Evolutionary conservation across 1,140 invertebrate genomes (phyloP).

Genomic region (Gonioctena quinquepunctata): DNA sequence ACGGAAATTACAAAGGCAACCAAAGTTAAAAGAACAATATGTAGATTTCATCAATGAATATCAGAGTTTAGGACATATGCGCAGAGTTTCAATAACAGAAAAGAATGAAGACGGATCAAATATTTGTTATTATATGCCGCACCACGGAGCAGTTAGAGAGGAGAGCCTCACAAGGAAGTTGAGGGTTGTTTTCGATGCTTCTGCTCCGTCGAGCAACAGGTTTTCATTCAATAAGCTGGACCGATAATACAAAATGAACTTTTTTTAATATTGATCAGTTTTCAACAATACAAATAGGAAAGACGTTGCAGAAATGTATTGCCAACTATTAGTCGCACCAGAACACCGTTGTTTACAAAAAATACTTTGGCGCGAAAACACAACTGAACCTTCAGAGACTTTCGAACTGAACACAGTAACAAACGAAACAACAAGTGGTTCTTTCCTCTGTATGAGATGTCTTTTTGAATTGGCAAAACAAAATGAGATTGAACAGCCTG

Average conservation of each 20-base stretch:
- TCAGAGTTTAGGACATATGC: slow-evolving; percentile 7
- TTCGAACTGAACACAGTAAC: slow-evolving; percentile 48
- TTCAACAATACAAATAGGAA: slow-evolving; percentile 49
- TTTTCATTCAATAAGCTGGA: slow-evolving; percentile 39
- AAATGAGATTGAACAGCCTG: neutral
- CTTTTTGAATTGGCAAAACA: slow-evolving; percentile 12
- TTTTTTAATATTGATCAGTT: slow-evolving; percentile 53
- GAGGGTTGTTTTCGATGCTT: slow-evolving; percentile 52
- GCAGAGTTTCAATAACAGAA: neutral
- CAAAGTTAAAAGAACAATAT: neutral
- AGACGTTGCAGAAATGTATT: slow-evolving; percentile 56
- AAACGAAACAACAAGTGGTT: slow-evolving; percentile 40
- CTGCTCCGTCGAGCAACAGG: slow-evolving; percentile 31
- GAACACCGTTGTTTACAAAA: slow-evolving; percentile 33
- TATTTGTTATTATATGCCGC: slow-evolving; percentile 45
- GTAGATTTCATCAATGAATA: slow-evolving; percentile 9
- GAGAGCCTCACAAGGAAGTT: slow-evolving; percentile 44
- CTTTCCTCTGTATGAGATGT: slow-evolving; percentile 31
- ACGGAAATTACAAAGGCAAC: slow-evolving; percentile 10
- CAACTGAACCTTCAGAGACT: slow-evolving; percentile 24
- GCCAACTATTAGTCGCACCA: slow-evolving; percentile 45
- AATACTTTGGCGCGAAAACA: slow-evolving; percentile 13
- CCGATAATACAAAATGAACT: slow-evolving; percentile 42
- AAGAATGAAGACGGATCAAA: neutral
- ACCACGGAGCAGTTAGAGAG: slow-evolving; percentile 47